Conservation (phyloP, 2,113 vertebrate species). For the Sterna hirundo region DNA sequence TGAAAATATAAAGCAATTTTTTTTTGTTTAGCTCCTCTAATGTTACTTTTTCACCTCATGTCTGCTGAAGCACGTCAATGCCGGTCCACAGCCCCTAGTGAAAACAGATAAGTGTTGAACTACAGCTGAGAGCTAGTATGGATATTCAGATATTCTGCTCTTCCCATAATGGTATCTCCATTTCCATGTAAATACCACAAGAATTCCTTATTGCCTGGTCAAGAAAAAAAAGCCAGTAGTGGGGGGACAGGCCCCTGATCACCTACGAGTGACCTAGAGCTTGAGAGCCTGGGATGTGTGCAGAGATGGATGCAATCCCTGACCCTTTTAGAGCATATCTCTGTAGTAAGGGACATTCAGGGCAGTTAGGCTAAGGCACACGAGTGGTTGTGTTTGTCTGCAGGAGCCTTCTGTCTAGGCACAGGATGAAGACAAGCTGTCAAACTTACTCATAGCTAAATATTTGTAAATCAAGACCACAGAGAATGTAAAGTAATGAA, state of each 20-base stretch:
- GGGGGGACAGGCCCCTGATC: not conserved
- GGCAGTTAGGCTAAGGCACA: not conserved
- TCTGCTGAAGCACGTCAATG: not conserved
- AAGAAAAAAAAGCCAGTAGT: not conserved
- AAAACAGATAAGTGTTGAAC: not conserved
- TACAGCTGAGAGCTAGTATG: not conserved
- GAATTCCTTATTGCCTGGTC: not conserved
- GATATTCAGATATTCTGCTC: not conserved
- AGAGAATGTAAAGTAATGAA: not conserved
- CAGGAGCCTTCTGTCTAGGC: not conserved
- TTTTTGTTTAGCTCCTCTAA: not conserved
- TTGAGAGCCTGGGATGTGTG: fast-evolving
- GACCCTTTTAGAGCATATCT: not conserved
- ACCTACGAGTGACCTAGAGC: not conserved
- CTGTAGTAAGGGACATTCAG: not conserved
- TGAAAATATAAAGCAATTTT: not conserved
- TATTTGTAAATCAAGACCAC: not conserved
- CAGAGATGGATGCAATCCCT: not conserved
- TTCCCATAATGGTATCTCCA: not conserved
- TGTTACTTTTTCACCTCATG: not conserved
- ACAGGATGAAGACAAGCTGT: not conserved
- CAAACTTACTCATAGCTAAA: not conserved
- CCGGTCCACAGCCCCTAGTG: not conserved
- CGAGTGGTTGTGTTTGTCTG: not conserved
- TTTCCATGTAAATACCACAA: not conserved